A percentile compares a stretch with the other conserved stretches of the same genome.
phyloP scores from a whole-genome alignment of 2,113 vertebrate species.

The Phylloscopus trochiloides region DNA sequence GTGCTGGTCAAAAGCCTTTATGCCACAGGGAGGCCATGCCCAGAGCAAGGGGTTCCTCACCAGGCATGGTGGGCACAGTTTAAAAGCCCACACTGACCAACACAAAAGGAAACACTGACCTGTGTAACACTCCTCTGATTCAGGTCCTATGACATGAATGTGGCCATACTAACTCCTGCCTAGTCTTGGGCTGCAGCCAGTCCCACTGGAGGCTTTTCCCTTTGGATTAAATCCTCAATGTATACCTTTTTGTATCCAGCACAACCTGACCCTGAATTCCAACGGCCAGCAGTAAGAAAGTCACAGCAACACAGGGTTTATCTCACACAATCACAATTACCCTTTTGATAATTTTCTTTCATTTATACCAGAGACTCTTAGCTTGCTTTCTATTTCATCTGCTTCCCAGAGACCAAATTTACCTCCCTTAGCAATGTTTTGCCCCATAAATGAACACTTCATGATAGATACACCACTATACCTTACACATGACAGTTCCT shows the following conservation, averaged over 20 bases:
- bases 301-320: not conserved
- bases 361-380: not conserved
- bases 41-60: not conserved
- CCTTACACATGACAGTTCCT: not conserved
- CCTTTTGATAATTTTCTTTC: not conserved
- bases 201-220: not conserved
- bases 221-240: not conserved
- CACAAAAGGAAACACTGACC: not conserved
- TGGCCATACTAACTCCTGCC: not conserved
- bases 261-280: not conserved
- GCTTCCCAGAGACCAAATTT: not conserved
- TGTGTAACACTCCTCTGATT: not conserved
- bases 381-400: not conserved
- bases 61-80: rapidly evolving
- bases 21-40: not conserved
- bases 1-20: not conserved
- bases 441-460: not conserved
- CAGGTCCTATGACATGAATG: not conserved
- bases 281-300: not conserved
- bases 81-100: not conserved
- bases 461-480: not conserved
- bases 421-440: conserved; percentile 2
- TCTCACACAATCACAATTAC: not conserved
- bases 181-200: not conserved
- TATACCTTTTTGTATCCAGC: not conserved